Evolutionary conservation across 2,113 vertebrate genomes (phyloP), one percentile per base, ranked within the genome.

Genomic region (Synchiropus splendidus): DNA sequence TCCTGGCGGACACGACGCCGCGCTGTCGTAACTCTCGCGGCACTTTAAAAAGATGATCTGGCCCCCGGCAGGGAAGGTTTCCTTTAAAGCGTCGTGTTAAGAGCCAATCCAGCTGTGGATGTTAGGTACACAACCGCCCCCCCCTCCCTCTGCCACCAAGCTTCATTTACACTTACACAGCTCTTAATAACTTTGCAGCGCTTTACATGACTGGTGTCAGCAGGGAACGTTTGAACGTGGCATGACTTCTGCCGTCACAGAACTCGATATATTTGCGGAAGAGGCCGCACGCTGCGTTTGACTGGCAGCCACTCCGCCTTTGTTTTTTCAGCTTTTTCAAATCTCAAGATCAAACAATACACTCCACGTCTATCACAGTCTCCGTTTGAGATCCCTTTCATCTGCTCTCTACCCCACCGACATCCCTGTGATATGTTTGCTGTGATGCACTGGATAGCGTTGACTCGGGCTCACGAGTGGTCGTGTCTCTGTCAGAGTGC

Each of bases 41-140:
- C 44, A 37, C 51, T 62, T 65, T 58, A 44, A 58, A 40, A 44
- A 58, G n/a, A 68, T 36, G 67, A 49, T 40, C 43, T 54, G 36
- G n/a, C 2, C 30, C 33, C 44, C 2, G 37, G 45, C 45, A n/a
- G 30, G 16, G 45, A 13, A 16, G 43, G 48, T 39, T 44, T 68
- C 57, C 54, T 62, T 57, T 52, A 34, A 51, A 54, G 53, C 59
- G 60, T 51, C 51, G 54, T 36, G 58, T 52, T 40, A 52, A 54
- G 59, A 38, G 44, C 59, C 45, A 16, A 47, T 36, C 39, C 17
- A 34, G 37, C 44, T 48, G 35, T 60, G 42, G 54, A 31, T 31
- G 31, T 18, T 9, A 40, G 36, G 4, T 18, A 3, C 54, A 49
- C 53, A 45, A 62, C 12, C 39, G 16, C 42, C 34, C 9, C 9